Base-by-base conservation (phyloP, 53 echinoderm and acorn worm species). In the Hippasteria phrygiana region DNA sequence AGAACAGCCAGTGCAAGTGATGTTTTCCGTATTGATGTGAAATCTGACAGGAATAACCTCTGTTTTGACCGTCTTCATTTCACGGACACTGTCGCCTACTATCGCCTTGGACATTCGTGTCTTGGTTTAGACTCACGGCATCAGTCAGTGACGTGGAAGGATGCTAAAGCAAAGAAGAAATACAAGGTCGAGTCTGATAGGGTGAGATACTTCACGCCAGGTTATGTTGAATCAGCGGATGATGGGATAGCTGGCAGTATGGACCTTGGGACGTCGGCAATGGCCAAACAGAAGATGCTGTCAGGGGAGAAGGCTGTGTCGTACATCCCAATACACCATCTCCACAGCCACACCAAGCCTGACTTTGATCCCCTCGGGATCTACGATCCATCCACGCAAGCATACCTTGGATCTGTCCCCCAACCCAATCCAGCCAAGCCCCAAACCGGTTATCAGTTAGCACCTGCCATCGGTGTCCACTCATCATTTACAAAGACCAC, bases 1-100 rank as follows among this genome's bases (percentile, higher is more conserved):
- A 59, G 29, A 11, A 51, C 28, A 2, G 29, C 45, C 39, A 40
- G 2, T 51, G 71, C 83, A 7, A 67, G 39, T 17, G 92, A 79
- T 3, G 85, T 75, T 0, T 97, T 91, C 36, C 83, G 74, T 56
- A 43, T 95, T 17, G 97, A 97, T 80, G 90, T 79, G 7, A 95
- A 94, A 80, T 37, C 88, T 29, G 93, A 97, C 80, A 80, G 65
- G 64, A 94, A 94, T 88, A 97, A 97, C 36, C 90, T 97, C 7
- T 90, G 95, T 74, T 95, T 97, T 80, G 92, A 95, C 47, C 86
- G 92, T 36, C 87, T 97, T 4, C 80, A 97, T 88, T 92, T 91
- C 78, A 93, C 88, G 8, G 93, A 97, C 88, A 87, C 84, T 4
- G 97, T 95, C 20, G 91, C 92, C 37, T 97, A 97, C 78, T 66